Base-by-base conservation (phyloP, 2,888 invertebrate species). In the Pseudoips prasinana region DNA sequence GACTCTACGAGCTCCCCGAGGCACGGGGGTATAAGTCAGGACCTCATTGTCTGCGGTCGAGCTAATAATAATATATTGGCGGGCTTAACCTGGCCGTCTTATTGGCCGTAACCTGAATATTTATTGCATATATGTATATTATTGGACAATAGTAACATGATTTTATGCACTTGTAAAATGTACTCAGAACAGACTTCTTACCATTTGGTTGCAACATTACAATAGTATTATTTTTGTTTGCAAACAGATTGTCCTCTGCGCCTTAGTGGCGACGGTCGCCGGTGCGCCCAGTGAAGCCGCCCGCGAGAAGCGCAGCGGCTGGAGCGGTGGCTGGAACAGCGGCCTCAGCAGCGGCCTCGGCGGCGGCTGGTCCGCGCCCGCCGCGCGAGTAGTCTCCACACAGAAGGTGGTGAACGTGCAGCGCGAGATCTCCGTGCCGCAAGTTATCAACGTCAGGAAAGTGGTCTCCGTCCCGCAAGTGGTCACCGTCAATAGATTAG, bases 391-490 rank as follows among this genome's bases (percentile, higher is more conserved):
- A n/a, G 8, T 32, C 9, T 25, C 30, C 18, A 11, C 20, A 1
- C 55, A 62, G 42, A 66, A 62, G 48, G 62, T 68, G 14, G 63
- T 70, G 33, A 66, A 63, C 57, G 67, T 67, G 11, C 64, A 67
- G 48, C 66, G 59, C 31, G 65, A 63, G 29, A 53, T 73, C 33
- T 46, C 49, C 28, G 69, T 71, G 24, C 73, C 73, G 1, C 61
- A 66, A 37, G 63, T 69, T 7, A 53, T 70, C 37, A 44, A 46
- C 26, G 70, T 73, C 17, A 70, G 58, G 39, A 77, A 69, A 50
- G 57, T 71, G 10, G 65, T 81, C 45, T 69, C 74, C 40, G 72
- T 61, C 25, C 75, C 73, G 23, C 72, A 72, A 48, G 68, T 74
- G 38, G 65, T 82, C 43, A 59, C 70, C 28, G 75, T 69, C 43